phyloP scores from a whole-genome alignment of 2,888 invertebrate species.

The Zele albiditarsus region DNA sequence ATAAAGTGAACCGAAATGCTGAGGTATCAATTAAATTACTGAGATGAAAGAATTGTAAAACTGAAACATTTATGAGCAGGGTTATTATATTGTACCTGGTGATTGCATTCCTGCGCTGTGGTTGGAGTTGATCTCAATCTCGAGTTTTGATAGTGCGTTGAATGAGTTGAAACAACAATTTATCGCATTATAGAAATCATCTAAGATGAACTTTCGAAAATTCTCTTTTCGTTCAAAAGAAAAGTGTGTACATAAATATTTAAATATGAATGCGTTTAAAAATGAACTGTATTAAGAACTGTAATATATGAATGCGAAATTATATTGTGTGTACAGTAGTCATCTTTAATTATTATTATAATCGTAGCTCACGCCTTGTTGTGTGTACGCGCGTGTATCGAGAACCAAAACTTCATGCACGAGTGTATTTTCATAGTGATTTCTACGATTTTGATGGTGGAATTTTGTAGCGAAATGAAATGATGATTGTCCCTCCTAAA shows the following conservation, averaged over 20 bases:
- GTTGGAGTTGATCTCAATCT: constrained; percentile 14
- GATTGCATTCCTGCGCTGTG: constrained; percentile 12
- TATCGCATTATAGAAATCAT: not conserved
- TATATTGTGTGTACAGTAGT: not conserved
- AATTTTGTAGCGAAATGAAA: not conserved
- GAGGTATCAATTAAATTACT: not conserved
- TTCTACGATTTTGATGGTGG: not conserved
- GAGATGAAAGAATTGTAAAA: not conserved
- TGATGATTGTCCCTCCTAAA: not conserved
- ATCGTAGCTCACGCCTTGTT: not conserved
- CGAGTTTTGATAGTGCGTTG: constrained; percentile 1
- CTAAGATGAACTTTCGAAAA: not conserved
- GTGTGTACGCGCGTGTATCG: not conserved
- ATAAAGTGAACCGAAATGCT: not conserved
- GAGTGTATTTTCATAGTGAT: constrained; percentile 23
- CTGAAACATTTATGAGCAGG: not conserved
- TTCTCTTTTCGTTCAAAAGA: not conserved
- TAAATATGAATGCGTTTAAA: not conserved
- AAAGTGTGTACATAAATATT: not conserved
- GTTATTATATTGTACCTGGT: constrained; percentile 16
- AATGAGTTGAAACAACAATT: constrained; percentile 6
- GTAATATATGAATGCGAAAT: constrained; percentile 5
- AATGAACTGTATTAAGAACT: not conserved
- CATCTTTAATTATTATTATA: constrained; percentile 9
- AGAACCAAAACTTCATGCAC: constrained; percentile 11